Evolutionary conservation across 2,888 invertebrate genomes (phyloP), one percentile per base, ranked within the genome.

Genomic region (Epirrita christyi): DNA sequence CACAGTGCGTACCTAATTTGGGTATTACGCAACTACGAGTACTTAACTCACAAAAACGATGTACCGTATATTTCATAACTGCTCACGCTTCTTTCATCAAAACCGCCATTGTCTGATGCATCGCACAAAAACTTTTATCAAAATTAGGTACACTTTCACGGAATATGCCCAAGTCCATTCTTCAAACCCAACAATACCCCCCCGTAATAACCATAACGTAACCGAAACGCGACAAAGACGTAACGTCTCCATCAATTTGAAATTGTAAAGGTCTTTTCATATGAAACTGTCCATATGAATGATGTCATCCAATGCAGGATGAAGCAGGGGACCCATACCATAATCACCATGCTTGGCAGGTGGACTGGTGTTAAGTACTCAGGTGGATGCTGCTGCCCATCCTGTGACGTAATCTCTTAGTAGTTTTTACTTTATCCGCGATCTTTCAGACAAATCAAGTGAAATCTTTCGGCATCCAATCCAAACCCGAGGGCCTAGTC

Each of bases 181-280:
- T 59, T 58, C 55, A 55, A 53, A 44, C 13, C 27, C 47, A 50
- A 63, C 63, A 66, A 65, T 65, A 60, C 49, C 44, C 36, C 58
- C 52, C n/a, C n/a, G n/a, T 71, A 69, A 74, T 71, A 70, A 63
- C 59, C 64, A 62, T 76, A 73, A 64, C 70, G 68, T 62, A 67
- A 67, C 69, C 42, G 57, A 55, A 66, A 64, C 63, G 49, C 61
- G 53, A 71, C 21, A 21, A 21, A 70, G 71, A 66, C 58, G 70
- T 75, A 70, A 67, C 68, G 67, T 67, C 67, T 65, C 57, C 54
- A 49, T 64, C 57, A 45, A 52, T 47, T 61, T 50, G 69, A 64
- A 67, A 48, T 48, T 46, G 41, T 60, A 54, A 51, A 51, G 61
- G 66, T 60, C 13, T 41, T n/a, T 49, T 41, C 14, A 14, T 27